Evolutionary conservation across 1,140 invertebrate genomes (phyloP).

Genomic region (Aricia agestis): DNA sequence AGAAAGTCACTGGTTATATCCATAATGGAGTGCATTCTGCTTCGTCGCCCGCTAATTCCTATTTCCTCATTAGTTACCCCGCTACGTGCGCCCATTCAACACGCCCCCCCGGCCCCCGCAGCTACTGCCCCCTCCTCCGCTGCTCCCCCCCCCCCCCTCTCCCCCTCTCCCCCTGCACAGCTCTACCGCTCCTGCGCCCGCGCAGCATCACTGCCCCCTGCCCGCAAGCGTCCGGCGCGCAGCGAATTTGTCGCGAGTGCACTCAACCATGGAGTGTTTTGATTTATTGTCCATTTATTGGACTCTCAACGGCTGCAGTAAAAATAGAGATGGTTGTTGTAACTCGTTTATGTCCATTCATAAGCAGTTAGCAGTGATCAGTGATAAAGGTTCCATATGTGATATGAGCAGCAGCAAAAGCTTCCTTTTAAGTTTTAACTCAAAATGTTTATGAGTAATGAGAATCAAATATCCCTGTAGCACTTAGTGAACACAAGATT

Average conservation of each 20-base stretch:
- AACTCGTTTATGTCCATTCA: conserved; percentile 26
- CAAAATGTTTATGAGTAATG: neutral
- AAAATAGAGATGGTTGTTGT: conserved; percentile 43
- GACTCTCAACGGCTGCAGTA: conserved; percentile 44
- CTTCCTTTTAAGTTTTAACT: neutral
- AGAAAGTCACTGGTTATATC: conserved; percentile 37
- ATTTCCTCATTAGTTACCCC: conserved; percentile 67
- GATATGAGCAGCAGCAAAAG: too few species aligned
- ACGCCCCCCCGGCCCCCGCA: conserved; percentile 25
- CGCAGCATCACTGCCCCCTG: conserved; percentile 27
- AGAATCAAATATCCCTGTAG: neutral
- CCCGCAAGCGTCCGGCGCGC: conserved; percentile 35
- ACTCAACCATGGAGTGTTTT: conserved; percentile 60
- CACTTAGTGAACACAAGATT: neutral
- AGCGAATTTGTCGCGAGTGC: conserved; percentile 60
- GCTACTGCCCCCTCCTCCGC: conserved; percentile 1
- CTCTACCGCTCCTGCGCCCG: neutral
- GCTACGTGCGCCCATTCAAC: conserved; percentile 53
- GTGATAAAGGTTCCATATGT: too few species aligned
- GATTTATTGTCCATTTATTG: conserved; percentile 72
- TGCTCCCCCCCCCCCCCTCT: conserved; percentile 22
- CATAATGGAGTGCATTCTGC: conserved; percentile 59
- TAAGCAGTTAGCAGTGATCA: conserved; percentile 13
- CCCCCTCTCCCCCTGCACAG: neutral
- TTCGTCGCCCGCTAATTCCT: conserved; percentile 66